phyloP scores from a whole-genome alignment of 1,140 invertebrate species.

The Drosophila pandora region DNA sequence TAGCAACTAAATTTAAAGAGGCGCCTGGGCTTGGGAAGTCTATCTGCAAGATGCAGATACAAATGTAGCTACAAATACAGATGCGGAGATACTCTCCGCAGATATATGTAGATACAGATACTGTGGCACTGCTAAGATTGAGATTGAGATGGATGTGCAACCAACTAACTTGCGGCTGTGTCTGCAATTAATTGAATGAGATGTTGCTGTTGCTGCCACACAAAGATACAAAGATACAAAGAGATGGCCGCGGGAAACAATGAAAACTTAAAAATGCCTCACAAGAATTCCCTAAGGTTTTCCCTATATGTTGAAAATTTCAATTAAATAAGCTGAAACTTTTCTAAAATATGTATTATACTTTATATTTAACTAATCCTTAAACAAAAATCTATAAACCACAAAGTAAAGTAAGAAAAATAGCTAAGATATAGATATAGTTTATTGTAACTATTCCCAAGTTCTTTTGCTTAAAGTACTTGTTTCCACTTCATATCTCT shows the following conservation, averaged over 20 bases:
- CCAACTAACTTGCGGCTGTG: slow-evolving; percentile 35
- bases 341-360: too few relatives aligned
- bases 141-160: slow-evolving; percentile 7
- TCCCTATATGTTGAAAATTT: too few relatives aligned
- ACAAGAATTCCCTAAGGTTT: not conserved
- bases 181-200: slow-evolving; percentile 45
- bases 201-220: slow-evolving; percentile 9
- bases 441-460: too few relatives aligned
- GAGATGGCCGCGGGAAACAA: slow-evolving; percentile 15
- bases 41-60: not conserved
- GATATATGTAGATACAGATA: slow-evolving; percentile 21
- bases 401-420: too few relatives aligned
- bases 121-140: not conserved
- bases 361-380: too few relatives aligned
- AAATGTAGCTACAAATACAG: not conserved
- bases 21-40: slow-evolving; percentile 55
- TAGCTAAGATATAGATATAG: too few relatives aligned
- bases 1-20: slow-evolving; percentile 62
- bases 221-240: slow-evolving; percentile 19
- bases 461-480: too few relatives aligned
- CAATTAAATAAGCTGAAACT: too few relatives aligned
- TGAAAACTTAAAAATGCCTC: slow-evolving; percentile 2
- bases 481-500: too few relatives aligned
- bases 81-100: not conserved
- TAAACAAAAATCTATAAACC: too few relatives aligned